These are phyloP conservation scores for Nemurella pictetii DNA, from an alignment of 2,888 invertebrate genomes.

Conservation along the genomic window DNA sequence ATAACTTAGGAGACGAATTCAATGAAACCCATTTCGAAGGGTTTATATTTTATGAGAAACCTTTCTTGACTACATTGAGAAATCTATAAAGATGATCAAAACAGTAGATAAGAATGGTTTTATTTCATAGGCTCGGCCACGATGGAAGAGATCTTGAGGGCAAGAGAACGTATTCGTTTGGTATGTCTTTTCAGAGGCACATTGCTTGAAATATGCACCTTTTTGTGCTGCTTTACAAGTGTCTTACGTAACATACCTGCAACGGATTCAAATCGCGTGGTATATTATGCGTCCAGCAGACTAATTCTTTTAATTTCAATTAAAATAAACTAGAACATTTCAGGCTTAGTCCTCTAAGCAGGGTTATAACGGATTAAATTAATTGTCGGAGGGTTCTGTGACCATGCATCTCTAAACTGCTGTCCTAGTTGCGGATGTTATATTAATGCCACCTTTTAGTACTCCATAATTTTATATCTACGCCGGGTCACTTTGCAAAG, in stretches of 20 bases:
- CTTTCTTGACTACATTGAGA: neutral
- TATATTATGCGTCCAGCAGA: neutral
- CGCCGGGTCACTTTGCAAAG: neutral
- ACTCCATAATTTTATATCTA: neutral
- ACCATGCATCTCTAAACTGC: neutral
- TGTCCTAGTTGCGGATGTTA: neutral
- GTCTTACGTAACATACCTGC: neutral
- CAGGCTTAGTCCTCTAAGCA: neutral
- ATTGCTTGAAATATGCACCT: too few relatives aligned
- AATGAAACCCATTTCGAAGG: slow-evolving; percentile 13
- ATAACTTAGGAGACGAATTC: slow-evolving; percentile 24
- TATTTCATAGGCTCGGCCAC: neutral
- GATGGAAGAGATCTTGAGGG: neutral
- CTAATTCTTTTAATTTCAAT: slow-evolving; percentile 4
- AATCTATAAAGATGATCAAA: slow-evolving; percentile 3
- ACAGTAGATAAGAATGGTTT: slow-evolving; percentile 6
- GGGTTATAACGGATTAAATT: neutral
- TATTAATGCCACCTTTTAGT: neutral
- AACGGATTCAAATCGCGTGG: neutral
- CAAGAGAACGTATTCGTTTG: neutral
- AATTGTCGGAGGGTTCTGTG: neutral
- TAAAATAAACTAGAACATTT: neutral
- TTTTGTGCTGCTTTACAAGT: too few relatives aligned
- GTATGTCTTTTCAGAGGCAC: too few relatives aligned
- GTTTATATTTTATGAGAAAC: slow-evolving; percentile 16